Evolutionary conservation across 1,140 invertebrate species (phyloP).

Genomic region (Lordiphosa mommai): DNA sequence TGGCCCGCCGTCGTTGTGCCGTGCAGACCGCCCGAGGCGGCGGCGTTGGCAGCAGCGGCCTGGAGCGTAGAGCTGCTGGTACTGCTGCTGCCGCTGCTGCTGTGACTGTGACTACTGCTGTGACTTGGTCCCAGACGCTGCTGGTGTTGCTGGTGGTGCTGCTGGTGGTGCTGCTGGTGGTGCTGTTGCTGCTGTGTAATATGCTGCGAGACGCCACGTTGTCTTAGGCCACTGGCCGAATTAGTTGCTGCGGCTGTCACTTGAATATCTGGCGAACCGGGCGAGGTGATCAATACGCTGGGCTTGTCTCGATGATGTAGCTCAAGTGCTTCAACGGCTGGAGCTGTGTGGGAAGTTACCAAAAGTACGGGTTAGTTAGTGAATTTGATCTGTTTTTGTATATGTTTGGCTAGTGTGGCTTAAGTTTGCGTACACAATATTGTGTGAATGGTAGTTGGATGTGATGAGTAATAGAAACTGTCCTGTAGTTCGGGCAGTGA

Average conservation of each 20-base stretch:
- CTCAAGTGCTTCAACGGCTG: constrained; percentile 61
- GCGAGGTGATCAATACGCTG: constrained; percentile 92
- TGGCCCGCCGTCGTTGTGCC: constrained; percentile 74
- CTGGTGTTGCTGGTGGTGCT: constrained; percentile 6
- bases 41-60: constrained; percentile 37
- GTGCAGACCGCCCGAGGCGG: constrained; percentile 50
- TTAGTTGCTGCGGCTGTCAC: constrained; percentile 75
- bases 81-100: constrained; percentile 51
- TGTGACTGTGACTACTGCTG: constrained; percentile 47
- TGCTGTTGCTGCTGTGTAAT: constrained; percentile 23
- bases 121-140: constrained; percentile 42
- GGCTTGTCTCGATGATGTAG: constrained; percentile 85
- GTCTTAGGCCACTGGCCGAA: constrained; percentile 47
- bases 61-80: constrained; percentile 55
- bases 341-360: constrained; percentile 17
- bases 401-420: not conserved
- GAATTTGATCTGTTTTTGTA: not conserved
- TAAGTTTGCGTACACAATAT: not conserved
- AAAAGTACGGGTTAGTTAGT: not conserved
- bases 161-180: constrained; percentile 16
- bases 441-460: constrained; percentile 5
- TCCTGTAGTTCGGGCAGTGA: no score
- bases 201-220: constrained; percentile 53
- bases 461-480: no score
- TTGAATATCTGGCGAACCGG: constrained; percentile 89